Conservation (phyloP, 2,113 vertebrate species). For the Oplegnathus fasciatus region DNA sequence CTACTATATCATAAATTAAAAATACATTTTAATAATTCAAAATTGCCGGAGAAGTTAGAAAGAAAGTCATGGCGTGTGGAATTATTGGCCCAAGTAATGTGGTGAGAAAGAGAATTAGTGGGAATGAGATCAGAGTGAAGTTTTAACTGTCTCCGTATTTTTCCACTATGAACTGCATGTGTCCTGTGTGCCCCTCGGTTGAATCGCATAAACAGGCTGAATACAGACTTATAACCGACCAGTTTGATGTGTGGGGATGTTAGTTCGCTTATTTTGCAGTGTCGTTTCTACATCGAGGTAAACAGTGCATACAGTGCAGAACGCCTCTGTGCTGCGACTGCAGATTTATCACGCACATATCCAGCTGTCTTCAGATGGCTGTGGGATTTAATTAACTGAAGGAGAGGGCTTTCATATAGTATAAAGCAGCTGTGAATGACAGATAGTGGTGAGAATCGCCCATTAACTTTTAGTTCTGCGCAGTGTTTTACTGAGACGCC, state of each 20-base stretch:
- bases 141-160: slow-evolving; percentile 26
- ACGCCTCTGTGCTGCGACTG: slow-evolving; percentile 12
- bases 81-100: background rate
- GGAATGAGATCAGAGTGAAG: background rate
- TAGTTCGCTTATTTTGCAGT: background rate
- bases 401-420: slow-evolving; percentile 15
- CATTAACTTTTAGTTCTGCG: slow-evolving; percentile 36
- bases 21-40: background rate
- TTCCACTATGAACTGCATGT: slow-evolving; percentile 9
- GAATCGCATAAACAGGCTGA: background rate
- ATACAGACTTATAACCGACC: background rate
- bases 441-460: slow-evolving; percentile 16
- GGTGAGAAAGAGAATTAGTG: slow-evolving; percentile 4
- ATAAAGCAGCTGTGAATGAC: slow-evolving; percentile 43
- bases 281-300: background rate
- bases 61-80: background rate
- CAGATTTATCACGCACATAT: slow-evolving; percentile 39
- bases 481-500: slow-evolving; percentile 25
- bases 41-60: background rate
- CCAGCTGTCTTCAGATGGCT: slow-evolving; percentile 25
- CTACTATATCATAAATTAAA: background rate
- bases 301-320: slow-evolving; percentile 1
- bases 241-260: background rate
- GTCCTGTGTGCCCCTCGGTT: background rate
- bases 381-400: slow-evolving; percentile 46